phyloP scores from a whole-genome alignment of 2,797 vertebrate genomes.

The Galagoides demidoff region DNA sequence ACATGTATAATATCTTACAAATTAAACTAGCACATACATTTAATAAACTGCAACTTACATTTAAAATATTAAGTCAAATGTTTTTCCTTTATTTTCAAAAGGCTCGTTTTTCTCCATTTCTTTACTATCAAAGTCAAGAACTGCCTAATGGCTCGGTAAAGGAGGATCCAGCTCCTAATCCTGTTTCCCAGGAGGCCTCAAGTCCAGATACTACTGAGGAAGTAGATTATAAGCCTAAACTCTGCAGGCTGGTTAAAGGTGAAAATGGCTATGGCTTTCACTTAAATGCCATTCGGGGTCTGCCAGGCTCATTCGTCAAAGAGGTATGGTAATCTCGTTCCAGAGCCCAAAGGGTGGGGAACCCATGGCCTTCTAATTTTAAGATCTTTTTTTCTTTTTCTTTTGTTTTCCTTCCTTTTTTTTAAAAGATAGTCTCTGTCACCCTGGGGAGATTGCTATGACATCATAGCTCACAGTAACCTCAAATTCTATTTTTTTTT shows the following conservation, averaged over 20 bases:
- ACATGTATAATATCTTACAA: background rate
- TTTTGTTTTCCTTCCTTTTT: no score
- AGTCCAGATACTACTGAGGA: slow-evolving; percentile 51
- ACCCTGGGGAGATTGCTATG: no score
- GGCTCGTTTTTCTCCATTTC: slow-evolving; percentile 92
- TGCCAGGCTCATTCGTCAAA: slow-evolving; percentile 90
- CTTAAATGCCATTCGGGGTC: slow-evolving; percentile 91
- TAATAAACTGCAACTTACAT: background rate
- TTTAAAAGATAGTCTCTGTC: no score
- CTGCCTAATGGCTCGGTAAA: slow-evolving; percentile 63
- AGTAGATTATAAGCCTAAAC: slow-evolving; percentile 89
- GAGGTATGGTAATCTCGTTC: slow-evolving; percentile 87
- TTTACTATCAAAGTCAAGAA: slow-evolving; percentile 89
- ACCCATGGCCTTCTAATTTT: no score
- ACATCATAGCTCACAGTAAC: no score
- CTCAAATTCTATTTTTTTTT: no score
- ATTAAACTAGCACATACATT: background rate
- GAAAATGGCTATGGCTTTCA: slow-evolving; percentile 93
- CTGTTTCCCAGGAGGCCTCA: slow-evolving; percentile 17
- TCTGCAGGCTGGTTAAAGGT: slow-evolving; percentile 92
- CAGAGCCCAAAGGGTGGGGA: background rate
- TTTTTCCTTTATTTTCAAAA: slow-evolving; percentile 76
- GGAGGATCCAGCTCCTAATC: slow-evolving; percentile 67
- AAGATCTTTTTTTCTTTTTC: no score
- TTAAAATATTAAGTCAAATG: background rate